phyloP scores from a whole-genome alignment of 2,888 invertebrate genomes.

The Lordiphosa andalusiaca region DNA sequence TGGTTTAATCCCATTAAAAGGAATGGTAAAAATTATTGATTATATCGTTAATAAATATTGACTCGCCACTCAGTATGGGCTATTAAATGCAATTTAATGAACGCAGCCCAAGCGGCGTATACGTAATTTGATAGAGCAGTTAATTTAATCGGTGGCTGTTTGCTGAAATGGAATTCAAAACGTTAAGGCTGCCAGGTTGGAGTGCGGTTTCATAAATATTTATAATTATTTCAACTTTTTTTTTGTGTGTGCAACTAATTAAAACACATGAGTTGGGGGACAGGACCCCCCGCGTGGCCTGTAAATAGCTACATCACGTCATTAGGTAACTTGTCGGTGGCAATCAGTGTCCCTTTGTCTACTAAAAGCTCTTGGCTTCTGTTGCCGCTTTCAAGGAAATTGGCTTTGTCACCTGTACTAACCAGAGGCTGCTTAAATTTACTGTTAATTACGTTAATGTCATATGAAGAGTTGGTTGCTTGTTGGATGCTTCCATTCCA shows the following conservation, averaged over 20 bases:
- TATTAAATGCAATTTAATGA: slow-evolving; percentile 55
- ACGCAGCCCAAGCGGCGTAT: slow-evolving; percentile 36
- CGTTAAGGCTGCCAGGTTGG: slow-evolving; percentile 9
- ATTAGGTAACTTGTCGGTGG: slow-evolving; percentile 60
- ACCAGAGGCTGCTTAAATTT: slow-evolving; percentile 61
- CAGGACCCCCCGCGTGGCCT: slow-evolving; percentile 26
- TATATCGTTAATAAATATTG: slow-evolving; percentile 66
- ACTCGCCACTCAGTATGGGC: slow-evolving; percentile 30
- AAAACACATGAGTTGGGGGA: slow-evolving; percentile 37
- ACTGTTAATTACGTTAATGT: slow-evolving; percentile 65
- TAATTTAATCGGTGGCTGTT: slow-evolving; percentile 38
- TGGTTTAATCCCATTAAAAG: slow-evolving; percentile 57
- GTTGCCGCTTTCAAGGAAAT: slow-evolving; percentile 38
- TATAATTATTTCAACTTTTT: slow-evolving; percentile 23
- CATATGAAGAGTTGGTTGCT: slow-evolving; percentile 36
- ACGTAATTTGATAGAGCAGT: slow-evolving; percentile 48
- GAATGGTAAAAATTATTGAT: slow-evolving; percentile 54
- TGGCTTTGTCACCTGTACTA: slow-evolving; percentile 46
- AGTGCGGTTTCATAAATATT: slow-evolving; percentile 42
- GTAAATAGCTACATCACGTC: slow-evolving; percentile 51
- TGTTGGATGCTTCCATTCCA: slow-evolving; percentile 41
- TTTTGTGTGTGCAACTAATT: slow-evolving; percentile 50
- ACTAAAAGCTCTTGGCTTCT: slow-evolving; percentile 19
- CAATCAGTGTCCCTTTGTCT: slow-evolving; percentile 65
- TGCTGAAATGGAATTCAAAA: slow-evolving; percentile 34